A percentile compares a stretch with the other conserved stretches of the same genome.
These are phyloP conservation scores for Gorsachius magnificus DNA, from an alignment of 2,797 vertebrate species.

Conservation along the genomic window DNA sequence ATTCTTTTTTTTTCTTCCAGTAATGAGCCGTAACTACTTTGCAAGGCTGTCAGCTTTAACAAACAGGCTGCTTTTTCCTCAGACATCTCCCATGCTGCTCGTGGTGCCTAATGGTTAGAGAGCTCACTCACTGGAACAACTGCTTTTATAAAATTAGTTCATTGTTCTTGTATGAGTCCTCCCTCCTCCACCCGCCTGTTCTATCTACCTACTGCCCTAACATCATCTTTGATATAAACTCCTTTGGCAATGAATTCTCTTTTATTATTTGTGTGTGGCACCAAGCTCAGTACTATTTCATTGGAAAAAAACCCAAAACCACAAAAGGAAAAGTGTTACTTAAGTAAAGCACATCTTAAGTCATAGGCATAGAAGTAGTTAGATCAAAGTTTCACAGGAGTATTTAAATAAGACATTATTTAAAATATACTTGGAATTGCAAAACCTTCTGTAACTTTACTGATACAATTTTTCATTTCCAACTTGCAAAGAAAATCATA, in stretches of 20 bases:
- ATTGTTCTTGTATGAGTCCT: neutral
- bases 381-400: neutral
- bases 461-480: neutral
- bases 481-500: neutral
- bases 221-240: neutral
- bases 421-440: neutral
- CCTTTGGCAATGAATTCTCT: neutral
- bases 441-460: neutral
- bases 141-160: neutral
- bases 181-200: neutral
- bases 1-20: neutral
- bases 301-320: neutral
- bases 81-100: neutral
- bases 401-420: neutral
- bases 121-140: neutral
- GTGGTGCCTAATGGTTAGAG: neutral
- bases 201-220: neutral
- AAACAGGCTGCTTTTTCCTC: neutral
- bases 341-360: neutral
- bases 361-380: neutral
- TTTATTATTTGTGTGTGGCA: neutral
- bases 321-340: neutral
- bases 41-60: neutral
- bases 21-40: neutral
- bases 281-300: neutral